A percentile compares a stretch with the other conserved stretches of the same genome.
Conservation (phyloP, 2,797 vertebrate genomes). For the Mormyrops attenuatus region DNA sequence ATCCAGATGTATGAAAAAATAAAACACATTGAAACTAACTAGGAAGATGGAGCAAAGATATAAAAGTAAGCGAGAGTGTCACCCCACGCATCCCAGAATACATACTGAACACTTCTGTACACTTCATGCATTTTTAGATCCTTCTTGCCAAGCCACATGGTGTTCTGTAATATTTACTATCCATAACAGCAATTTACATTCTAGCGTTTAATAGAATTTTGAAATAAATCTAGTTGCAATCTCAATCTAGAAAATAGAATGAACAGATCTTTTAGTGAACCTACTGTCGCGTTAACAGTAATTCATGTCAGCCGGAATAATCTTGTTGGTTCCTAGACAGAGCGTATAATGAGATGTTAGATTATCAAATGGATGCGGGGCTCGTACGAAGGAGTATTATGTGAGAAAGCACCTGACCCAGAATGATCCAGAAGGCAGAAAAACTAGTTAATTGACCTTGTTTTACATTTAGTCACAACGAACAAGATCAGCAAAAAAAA, state of each 20-base stretch:
- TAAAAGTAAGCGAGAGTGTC: not conserved
- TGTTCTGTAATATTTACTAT: not conserved
- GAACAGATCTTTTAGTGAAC: not conserved
- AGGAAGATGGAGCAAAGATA: not conserved
- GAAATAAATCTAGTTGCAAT: not conserved
- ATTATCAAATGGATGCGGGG: conserved; percentile 26
- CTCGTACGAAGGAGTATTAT: conserved; percentile 18
- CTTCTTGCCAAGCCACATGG: not conserved
- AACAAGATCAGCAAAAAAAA: not conserved
- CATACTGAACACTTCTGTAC: not conserved
- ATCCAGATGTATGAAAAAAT: not conserved
- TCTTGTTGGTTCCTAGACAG: not conserved
- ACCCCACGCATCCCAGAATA: not conserved
- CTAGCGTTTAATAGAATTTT: not conserved
- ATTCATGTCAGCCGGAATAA: not conserved
- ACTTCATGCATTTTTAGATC: not conserved
- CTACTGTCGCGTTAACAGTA: not conserved
- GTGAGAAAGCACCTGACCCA: conserved; percentile 49
- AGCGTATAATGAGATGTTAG: conserved; percentile 23
- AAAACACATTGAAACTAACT: not conserved
- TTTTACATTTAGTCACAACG: conserved; percentile 50
- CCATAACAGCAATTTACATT: not conserved
- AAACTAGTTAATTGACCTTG: conserved; percentile 42
- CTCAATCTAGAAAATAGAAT: not conserved
- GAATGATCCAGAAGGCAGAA: conserved; percentile 48